Percentiles rank a stretch among this genome's conserved stretches.
Evolutionary conservation across 2,797 vertebrate genomes (phyloP).

Genomic region (Tadarida brasiliensis): DNA sequence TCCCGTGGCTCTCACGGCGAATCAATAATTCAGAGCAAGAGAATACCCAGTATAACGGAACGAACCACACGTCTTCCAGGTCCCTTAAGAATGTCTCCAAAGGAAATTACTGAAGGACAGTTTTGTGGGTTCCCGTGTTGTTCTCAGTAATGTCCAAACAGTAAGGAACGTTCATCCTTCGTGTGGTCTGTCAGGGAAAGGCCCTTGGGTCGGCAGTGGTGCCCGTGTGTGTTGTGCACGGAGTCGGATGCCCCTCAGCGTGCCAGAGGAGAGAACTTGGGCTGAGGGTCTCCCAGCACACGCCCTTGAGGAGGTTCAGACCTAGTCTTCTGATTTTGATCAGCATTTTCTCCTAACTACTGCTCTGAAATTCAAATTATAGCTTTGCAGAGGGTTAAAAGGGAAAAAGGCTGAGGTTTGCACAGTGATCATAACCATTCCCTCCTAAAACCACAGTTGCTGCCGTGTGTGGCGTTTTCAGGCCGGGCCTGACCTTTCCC

Average conservation of each 20-base stretch:
- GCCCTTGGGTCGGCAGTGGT: fast-evolving
- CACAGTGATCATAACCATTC: conserved; percentile 57
- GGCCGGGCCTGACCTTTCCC: conserved; percentile 27
- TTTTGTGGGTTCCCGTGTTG: background rate
- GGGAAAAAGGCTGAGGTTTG: conserved; percentile 69
- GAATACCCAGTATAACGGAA: conserved; percentile 45
- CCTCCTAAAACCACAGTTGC: conserved; percentile 56
- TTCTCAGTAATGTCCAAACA: background rate
- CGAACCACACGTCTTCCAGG: background rate
- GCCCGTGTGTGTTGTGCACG: fast-evolving
- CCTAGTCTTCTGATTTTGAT: conserved; percentile 73
- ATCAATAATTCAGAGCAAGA: conserved; percentile 82
- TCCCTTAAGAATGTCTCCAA: background rate
- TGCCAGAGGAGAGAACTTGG: fast-evolving
- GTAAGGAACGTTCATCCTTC: background rate
- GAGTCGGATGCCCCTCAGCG: fast-evolving
- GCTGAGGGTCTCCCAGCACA: background rate
- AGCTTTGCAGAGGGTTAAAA: conserved; percentile 70
- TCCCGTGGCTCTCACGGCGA: conserved; percentile 57
- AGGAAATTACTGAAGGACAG: background rate
- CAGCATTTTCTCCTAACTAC: conserved; percentile 77
- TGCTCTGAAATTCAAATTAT: conserved; percentile 80
- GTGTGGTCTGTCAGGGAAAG: background rate
- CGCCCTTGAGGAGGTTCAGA: conserved; percentile 29
- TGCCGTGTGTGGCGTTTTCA: background rate